Evolutionary conservation across 2,113 vertebrate species (phyloP), one percentile per base, ranked within the genome.

Genomic region (Pygoscelis adeliae): DNA sequence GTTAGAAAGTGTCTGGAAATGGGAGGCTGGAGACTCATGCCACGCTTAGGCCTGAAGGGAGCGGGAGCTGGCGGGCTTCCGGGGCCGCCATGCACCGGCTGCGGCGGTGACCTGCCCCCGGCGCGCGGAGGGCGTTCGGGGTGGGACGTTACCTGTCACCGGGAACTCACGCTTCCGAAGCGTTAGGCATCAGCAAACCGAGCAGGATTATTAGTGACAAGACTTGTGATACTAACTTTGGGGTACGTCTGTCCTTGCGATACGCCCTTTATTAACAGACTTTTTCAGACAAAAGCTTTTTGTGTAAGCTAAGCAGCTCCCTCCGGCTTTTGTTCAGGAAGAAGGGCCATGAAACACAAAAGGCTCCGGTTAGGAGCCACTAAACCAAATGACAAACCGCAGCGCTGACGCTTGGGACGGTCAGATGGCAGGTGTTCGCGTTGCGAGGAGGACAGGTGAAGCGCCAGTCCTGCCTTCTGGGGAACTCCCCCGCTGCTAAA

Each of bases 1-100:
- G 76, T 92, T 94, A 65, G 85, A 73, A 95, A 92, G 96, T 74
- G 72, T 80, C 61, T 87, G 87, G 96, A 97, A 97, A 92, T 13
- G 63, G 34, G 79, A 95, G 55, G 69, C 84, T 78, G 76, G 72
- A 83, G 89, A 47, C 77, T 76, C 38, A 16, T 53, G 83, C 30
- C 47, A 30, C 16, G 3, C 32, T 91, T 67, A 1, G 10, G 42
- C 27, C 73, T 20, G 23, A 26, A 17, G 15, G 38, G 21, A 67
- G 58, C 56, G 7, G 58, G 52, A 18, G 38, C 86, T 78, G 77
- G 87, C 29, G 2, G 23, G 11, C 15, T 34, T 26, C 62, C 81
- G 38, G 22, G n/a, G 36, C 65, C 21, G 49, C 61, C 46, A 1
- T 2, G 4, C 26, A 69, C 23, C 1, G 3, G 19, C 50, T 9